Base-by-base conservation (phyloP, 2,888 invertebrate species). In the Antitype chi region DNA sequence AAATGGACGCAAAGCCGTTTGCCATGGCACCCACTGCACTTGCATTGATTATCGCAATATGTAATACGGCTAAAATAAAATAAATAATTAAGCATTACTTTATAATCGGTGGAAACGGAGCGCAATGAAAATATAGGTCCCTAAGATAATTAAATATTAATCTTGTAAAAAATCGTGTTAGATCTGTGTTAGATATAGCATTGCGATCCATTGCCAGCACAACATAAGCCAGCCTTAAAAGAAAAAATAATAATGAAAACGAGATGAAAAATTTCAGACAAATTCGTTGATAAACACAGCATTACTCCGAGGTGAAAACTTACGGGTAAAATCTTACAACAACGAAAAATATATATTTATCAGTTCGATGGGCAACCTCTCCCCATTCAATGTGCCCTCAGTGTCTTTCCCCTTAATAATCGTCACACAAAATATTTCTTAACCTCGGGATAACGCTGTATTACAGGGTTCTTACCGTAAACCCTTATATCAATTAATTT, bases 1-100 rank as follows among this genome's bases (percentile, higher is more conserved):
- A 81, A 64, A 75, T 62, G 28, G 53, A 47, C 84, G 82, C 82
- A 74, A 71, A 76, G 76, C 64, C 20, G 57, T 43, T 70, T 74
- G 83, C 83, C 49, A 71, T 74, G 55, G 82, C 82, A 59, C n/a
- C 28, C 28, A 68, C 11, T 38, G 60, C 70, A 38, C 20, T 82
- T 62, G 82, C 72, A 32, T 57, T 49, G 0, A 28, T 63, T 63
- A 43, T 82, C 82, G 82, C 82, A 74, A 43, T 57, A 53, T 5
- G 20, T 59, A 32, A 53, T 32, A 28, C 49, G 11, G 17, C 17
- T n/a, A 55, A 23, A n/a, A 28, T 8, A 23, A 49, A n/a, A 55
- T 60, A 60, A 53, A 59, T 11, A 25, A 60, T 49, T 20, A 15
- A 70, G n/a, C 17, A 59, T 55, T 55, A 32, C 17, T 43, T 23